Percentiles rank a stretch among this genome's conserved stretches.
These are phyloP conservation scores for Phaenicophaeus curvirostris DNA, from an alignment of 2,797 vertebrate genomes.

Conservation along the genomic window DNA sequence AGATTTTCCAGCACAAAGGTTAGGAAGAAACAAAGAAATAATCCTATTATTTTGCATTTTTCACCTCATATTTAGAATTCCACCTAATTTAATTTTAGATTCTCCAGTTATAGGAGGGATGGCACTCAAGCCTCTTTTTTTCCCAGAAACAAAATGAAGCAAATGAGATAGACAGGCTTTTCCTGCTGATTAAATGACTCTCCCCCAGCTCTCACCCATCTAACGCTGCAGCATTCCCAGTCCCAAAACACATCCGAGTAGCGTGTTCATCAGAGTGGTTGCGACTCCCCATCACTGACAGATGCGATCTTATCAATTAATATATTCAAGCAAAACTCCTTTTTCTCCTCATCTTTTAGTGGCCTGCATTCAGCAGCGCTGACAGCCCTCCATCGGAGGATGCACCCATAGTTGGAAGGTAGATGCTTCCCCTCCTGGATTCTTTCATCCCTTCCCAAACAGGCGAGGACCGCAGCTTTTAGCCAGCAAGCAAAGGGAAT, in stretches of 20 bases:
- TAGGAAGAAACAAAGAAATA: not conserved
- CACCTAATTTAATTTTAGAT: not conserved
- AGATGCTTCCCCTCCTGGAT: slow-evolving; percentile 31
- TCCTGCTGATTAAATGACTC: slow-evolving; percentile 5
- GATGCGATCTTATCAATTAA: slow-evolving; percentile 51
- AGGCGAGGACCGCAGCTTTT: slow-evolving; percentile 41
- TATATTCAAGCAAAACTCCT: slow-evolving; percentile 28
- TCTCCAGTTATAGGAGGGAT: not conserved
- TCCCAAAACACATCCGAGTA: slow-evolving; percentile 1
- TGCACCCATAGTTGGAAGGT: slow-evolving; percentile 25
- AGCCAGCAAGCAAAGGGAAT: slow-evolving; percentile 12
- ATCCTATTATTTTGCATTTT: not conserved
- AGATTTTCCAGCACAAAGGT: slow-evolving; percentile 4
- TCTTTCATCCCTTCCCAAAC: slow-evolving; percentile 2
- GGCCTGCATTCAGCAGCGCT: slow-evolving; percentile 56
- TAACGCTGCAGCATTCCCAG: slow-evolving; percentile 40
- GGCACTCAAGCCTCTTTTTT: not conserved
- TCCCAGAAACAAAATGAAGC: slow-evolving; percentile 11
- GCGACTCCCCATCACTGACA: slow-evolving; percentile 51
- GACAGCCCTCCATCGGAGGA: slow-evolving; percentile 44
- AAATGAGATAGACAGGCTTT: not conserved
- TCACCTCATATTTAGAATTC: slow-evolving; percentile 1
- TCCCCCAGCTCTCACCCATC: not conserved
- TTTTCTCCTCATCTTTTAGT: not conserved
- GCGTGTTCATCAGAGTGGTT: not conserved